A percentile compares a stretch with the other conserved stretches of the same genome.
Evolutionary conservation across 2,113 vertebrate genomes (phyloP).

Genomic region (Bungarus multicinctus): DNA sequence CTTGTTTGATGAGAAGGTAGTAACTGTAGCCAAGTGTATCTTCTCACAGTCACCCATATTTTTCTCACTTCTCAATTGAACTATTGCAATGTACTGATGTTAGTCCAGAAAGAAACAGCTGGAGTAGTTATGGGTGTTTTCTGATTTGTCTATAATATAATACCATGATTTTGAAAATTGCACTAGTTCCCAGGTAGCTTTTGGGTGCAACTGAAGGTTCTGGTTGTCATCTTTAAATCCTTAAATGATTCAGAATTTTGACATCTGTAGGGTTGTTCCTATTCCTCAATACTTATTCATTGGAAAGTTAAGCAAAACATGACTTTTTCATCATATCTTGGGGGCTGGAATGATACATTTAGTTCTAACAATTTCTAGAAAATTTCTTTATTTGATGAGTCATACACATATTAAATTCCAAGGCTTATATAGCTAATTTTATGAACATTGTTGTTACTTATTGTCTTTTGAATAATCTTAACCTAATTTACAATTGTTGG

Average conservation of each 20-base stretch:
- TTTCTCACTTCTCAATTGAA: neutral
- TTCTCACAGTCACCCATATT: neutral
- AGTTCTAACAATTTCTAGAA: neutral
- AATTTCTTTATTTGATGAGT: neutral
- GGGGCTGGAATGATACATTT: neutral
- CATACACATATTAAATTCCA: neutral
- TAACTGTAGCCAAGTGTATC: neutral
- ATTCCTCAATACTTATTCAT: neutral
- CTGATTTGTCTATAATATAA: neutral
- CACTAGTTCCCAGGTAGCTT: neutral
- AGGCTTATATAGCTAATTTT: neutral
- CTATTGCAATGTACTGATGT: neutral
- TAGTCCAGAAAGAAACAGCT: neutral
- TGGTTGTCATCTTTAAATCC: neutral
- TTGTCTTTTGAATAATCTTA: neutral
- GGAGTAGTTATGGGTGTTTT: neutral
- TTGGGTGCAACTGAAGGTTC: neutral
- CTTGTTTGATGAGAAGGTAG: neutral
- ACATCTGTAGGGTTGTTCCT: neutral
- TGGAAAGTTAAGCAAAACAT: neutral
- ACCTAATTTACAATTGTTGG: neutral
- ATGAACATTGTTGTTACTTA: neutral
- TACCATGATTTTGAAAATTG: neutral
- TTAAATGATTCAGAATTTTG: neutral
- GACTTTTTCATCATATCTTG: neutral